Base-by-base conservation (phyloP, 1,140 invertebrate species). In the Dinoponera quadriceps region DNA sequence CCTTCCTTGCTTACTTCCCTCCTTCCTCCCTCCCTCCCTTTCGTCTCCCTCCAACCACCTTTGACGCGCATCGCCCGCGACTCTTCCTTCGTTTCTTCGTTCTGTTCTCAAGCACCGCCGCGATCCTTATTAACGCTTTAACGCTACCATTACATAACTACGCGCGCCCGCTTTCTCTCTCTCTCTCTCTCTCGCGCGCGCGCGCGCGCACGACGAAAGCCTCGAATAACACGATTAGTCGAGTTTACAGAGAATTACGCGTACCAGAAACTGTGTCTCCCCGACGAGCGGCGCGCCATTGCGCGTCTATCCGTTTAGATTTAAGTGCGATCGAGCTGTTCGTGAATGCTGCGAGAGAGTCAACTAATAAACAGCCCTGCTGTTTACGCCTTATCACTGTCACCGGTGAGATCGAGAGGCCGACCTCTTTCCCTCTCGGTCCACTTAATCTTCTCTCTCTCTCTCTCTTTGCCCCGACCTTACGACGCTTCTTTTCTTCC, bases 51-150 rank as follows among this genome's bases (percentile, higher is more conserved):
- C 20, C 29, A 7, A 13, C 38, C 22, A 29, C 14, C 71, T 60
- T 75, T 33, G 22, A 16, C 16, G 57, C 48, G 4, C 4, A 29
- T 16, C 38, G 38, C 27, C 22, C 60, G 55, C 68, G 59, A 25
- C 63, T n/a, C 60, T 68, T 49, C 48, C 49, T 62, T 63, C 5
- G 51, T 48, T 82, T 74, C 77, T 78, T 80, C 85, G 72, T 80
- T 69, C 51, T 29, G 29, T 78, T 69, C 62, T 59, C 59, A 57
- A 78, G 65, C 82, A 82, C n/a, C 69, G 33, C 69, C 22, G 69
- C 84, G 77, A 88, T 83, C 86, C 87, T 86, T 85, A 86, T 84
- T 82, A 77, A 83, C 65, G 75, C 86, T 89, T 89, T 84, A 90
- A 88, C 84, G 77, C 83, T 83, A 65, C 48, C 87, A 72, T 75